These are phyloP conservation scores for Sericinus montela DNA, from an alignment of 2,888 invertebrate species.

Conservation along the genomic window DNA sequence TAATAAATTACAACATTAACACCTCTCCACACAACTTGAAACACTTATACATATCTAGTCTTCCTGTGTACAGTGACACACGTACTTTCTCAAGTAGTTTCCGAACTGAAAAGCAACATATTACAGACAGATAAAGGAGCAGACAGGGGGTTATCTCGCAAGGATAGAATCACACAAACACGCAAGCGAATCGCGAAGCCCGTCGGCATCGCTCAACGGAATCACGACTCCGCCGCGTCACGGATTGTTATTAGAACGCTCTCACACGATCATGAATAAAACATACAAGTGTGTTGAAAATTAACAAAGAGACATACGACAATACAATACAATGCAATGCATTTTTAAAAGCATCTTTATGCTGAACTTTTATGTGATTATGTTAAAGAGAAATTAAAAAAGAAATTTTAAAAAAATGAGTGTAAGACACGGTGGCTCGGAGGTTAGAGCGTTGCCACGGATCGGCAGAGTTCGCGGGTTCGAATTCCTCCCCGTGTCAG, in stretches of 20 bases:
- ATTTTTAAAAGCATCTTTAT: too few relatives aligned
- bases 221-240: conserved; percentile 12
- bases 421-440: too few relatives aligned
- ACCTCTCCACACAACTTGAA: neutral
- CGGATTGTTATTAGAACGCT: conserved; percentile 7
- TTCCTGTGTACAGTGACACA: neutral
- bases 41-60: neutral
- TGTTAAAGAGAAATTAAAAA: too few relatives aligned
- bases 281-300: too few relatives aligned
- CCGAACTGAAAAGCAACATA: conserved; percentile 15
- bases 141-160: conserved; percentile 16
- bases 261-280: neutral
- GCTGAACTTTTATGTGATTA: too few relatives aligned
- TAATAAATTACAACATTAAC: too few relatives aligned
- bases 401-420: too few relatives aligned
- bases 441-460: too few relatives aligned
- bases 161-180: conserved; percentile 13
- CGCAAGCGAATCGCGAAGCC: conserved; percentile 9
- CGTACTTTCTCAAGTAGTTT: conserved; percentile 6
- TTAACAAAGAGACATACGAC: too few relatives aligned
- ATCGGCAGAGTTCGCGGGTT: too few relatives aligned
- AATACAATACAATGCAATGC: too few relatives aligned
- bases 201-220: conserved; percentile 9
- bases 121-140: conserved; percentile 12
- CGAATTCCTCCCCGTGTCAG: too few relatives aligned